These are phyloP conservation scores for Pseudolaguvia tuberculata DNA, from an alignment of 2,113 vertebrate species.

Conservation along the genomic window DNA sequence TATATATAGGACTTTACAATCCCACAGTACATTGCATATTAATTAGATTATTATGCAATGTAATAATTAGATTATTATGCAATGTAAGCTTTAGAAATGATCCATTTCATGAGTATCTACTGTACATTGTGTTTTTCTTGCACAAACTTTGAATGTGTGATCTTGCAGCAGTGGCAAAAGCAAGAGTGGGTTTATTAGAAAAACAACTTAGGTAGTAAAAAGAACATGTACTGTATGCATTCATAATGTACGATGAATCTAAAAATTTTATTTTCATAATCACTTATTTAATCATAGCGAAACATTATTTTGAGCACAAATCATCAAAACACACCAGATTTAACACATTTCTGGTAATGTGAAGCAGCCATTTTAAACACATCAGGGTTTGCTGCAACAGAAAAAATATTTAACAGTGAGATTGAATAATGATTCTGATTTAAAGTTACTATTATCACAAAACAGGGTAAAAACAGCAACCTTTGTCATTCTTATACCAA, in stretches of 20 bases:
- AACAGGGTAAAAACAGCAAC: too few species aligned
- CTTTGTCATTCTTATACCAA: too few species aligned
- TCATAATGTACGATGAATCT: not conserved
- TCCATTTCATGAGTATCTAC: too few species aligned
- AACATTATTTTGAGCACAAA: not conserved
- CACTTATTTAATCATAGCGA: too few species aligned
- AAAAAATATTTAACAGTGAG: not conserved
- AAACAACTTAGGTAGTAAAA: not conserved
- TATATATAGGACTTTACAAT: not conserved
- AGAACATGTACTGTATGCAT: not conserved
- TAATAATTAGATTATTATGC: too few species aligned
- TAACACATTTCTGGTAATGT: not conserved
- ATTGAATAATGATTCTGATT: not conserved
- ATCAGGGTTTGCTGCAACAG: not conserved
- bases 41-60: not conserved
- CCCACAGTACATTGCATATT: not conserved
- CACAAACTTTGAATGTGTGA: conserved; percentile 1
- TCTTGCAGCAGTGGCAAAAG: not conserved
- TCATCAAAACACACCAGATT: not conserved
- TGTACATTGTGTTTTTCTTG: not conserved
- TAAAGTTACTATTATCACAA: not conserved
- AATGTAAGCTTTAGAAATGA: not conserved
- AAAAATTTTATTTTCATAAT: too few species aligned
- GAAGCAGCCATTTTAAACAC: not conserved
- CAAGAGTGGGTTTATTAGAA: not conserved